Evolutionary conservation across 37 sponge, comb jelly and placozoan genomes (phyloP), one percentile per base, ranked within the genome.

Genomic region (Dysidea cf. avara): DNA sequence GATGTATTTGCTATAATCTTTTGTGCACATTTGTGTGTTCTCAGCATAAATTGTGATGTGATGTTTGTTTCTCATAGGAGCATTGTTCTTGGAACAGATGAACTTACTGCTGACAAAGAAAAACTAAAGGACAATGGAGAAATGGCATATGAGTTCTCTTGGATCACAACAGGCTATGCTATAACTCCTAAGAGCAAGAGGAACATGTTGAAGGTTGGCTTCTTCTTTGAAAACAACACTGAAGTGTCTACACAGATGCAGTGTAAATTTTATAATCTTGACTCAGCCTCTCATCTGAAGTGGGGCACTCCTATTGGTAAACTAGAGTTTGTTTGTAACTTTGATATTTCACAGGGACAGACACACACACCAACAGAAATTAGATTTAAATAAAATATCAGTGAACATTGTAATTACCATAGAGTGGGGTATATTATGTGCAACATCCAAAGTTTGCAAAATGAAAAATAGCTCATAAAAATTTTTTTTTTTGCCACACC

Each of bases 101-200:
- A 76, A 3, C 37, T 87, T 7, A 53, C 60, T 32, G 71, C 78
- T 9, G 78, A 84, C 35, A 37, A 30, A 20, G 31, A 2, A 3
- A 48, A 50, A 20, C 9, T 43, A 43, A 9, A 9, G 30, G 7
- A 21, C 29, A 57, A 46, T 1, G 52, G 33, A 21, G 3, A 3
- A 11, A 48, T 54, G 24, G 34, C 20, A 34, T 87, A 81, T 66
- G 35, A 26, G n/a, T 70, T 74, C 62, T 61, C 61, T 36, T 87
- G 88, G 88, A 22, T 81, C 39, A 87, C 82, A 28, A 77, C 33
- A 56, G 84, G 84, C 52, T 78, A 77, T 75, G 13, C 31, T 21
- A 64, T 80, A 3, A 83, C 90, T 14, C 34, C 26, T 0, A 65
- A 24, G 17, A 75, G 90, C 22, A n/a, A 64, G 16, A 49, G 87